Base-by-base conservation (phyloP, 2,113 vertebrate genomes). In the Tor tambroides region DNA sequence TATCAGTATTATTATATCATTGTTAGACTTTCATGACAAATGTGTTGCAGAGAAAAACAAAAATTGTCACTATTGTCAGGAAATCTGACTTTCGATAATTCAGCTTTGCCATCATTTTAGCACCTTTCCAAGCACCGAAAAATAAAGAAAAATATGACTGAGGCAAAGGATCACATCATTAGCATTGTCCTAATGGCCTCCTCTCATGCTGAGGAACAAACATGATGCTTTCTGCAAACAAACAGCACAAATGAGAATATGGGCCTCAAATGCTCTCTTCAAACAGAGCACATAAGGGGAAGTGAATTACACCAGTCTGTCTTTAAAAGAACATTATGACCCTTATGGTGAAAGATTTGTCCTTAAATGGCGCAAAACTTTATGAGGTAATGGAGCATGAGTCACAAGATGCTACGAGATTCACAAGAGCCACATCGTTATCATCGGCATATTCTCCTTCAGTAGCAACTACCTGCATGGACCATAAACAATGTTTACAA, bases 361-460 rank as follows among this genome's bases (percentile, higher is more conserved):
- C 78, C 67, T 81, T 86, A 86, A 86, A 81, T 59, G 51, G 35
- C 0, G 11, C 78, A 74, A 80, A 81, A 86, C 85, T 46, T 80
- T 54, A 38, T 19, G 17, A 59, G 54, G 26, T 43, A 86, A 63
- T 67, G 67, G 41, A 61, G 51, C 78, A 86, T 81, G 26, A 74
- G 41, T 21, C 32, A 5, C 78, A 81, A 72, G 23, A 74, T 59
- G 28, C 49, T 74, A 32, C 46, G 14, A 35, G 21, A 86, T 69
- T 63, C 21, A 49, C 46, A 78, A 63, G 26, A 79, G 4, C 51
- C 77, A 56, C 65, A 41, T 43, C 41, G 26, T 61, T 63, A 46
- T 71, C 30, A 56, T 51, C 5, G 1, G 15, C 63, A 72, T 15
- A 74, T 26, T 38, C 71, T n/a, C 30, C 28, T 85, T 63, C 38